These are phyloP conservation scores for Mimachlamys varia DNA, from an alignment of 2,888 invertebrate species.

Conservation along the genomic window DNA sequence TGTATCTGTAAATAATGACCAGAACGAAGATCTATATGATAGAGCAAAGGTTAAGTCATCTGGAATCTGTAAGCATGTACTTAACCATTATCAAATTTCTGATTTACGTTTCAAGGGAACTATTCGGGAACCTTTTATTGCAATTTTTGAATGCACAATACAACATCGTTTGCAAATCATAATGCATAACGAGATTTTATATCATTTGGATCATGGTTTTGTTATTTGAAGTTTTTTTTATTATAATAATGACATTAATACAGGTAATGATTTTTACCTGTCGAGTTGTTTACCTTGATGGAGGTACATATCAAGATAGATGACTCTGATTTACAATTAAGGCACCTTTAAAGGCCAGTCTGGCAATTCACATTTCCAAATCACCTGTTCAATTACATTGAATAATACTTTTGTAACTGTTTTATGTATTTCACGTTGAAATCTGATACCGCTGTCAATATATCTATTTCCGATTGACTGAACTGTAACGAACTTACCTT, in stretches of 20 bases:
- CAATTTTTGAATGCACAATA: not conserved
- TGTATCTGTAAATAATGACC: constrained; percentile 4
- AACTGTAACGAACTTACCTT: not conserved
- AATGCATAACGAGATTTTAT: not conserved
- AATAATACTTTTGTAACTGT: not conserved
- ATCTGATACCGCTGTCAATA: not conserved
- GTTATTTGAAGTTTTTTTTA: not conserved
- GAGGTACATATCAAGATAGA: not conserved
- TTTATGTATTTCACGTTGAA: not conserved
- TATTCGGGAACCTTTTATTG: not conserved
- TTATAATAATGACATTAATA: not conserved
- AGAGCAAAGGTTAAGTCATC: not conserved
- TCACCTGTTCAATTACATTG: not conserved
- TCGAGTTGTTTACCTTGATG: not conserved
- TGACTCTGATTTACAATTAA: not conserved
- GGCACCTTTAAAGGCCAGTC: not conserved
- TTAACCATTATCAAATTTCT: not conserved
- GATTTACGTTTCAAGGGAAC: not conserved
- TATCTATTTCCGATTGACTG: not conserved
- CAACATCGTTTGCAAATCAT: not conserved
- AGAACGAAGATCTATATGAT: not conserved
- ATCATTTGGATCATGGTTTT: not conserved
- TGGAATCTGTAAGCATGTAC: not conserved
- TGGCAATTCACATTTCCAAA: not conserved
- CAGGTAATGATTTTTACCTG: not conserved